Evolutionary conservation across 2,888 invertebrate species (phyloP), one percentile per base, ranked within the genome.

Genomic region (Philaethria dido): DNA sequence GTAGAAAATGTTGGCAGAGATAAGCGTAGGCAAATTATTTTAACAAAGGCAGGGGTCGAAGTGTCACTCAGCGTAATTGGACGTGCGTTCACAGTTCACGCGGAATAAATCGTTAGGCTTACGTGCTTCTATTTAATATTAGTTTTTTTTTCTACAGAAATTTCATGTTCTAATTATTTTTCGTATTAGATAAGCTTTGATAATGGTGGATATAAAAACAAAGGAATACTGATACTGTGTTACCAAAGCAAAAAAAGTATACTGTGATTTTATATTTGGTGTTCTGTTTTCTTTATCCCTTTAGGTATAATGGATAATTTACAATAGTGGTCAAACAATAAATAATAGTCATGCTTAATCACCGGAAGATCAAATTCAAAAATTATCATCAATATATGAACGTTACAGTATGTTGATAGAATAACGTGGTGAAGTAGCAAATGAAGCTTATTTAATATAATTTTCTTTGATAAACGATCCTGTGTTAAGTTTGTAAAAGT

Each of bases 1-100:
- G 39, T 62, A 50, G 57, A 68, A 68, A 68, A 66, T 61, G 68
- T 59, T 62, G 48, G 54, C 60, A 57, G 62, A 64, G 64, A 66
- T 66, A 25, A 57, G 44, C 64, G 60, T 57, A 63, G 64, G 65
- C 66, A 69, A 70, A 72, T 69, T 66, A 68, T 64, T 71, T 70
- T 66, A 72, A 70, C 73, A 73, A 69, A 72, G 68, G 72, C 69
- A 57, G 64, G 68, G 66, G 62, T 47, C 64, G 67, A 68, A 68
- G 66, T 72, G 69, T 72, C 73, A 71, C 69, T 71, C 72, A 68
- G 62, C 64, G 67, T 75, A 74, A 75, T 75, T 74, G 74, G 72
- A 69, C 72, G 67, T 72, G 71, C 69, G 73, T 72, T 68, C 69
- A 68, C 64, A 60, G 62, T 67, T 68, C 69, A 62, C 66, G 64